A percentile compares a stretch with the other conserved stretches of the same genome.
These are phyloP conservation scores for Pseudomyrmex cubaensis DNA, from an alignment of 1,140 invertebrate species.

Conservation along the genomic window DNA sequence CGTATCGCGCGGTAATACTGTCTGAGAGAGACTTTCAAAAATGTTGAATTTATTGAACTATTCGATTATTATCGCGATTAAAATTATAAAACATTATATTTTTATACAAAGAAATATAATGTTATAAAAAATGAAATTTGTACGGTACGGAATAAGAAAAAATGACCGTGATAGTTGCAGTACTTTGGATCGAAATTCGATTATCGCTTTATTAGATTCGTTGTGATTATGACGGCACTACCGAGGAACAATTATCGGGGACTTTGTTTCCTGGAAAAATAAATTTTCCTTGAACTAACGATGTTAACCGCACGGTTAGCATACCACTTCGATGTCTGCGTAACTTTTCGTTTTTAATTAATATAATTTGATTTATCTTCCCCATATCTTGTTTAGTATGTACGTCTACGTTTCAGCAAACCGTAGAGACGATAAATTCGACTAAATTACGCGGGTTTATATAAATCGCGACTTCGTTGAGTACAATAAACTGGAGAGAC, in stretches of 20 bases:
- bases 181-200: slow-evolving; percentile 44
- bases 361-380: slow-evolving; percentile 55
- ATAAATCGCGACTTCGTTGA: slow-evolving; percentile 11
- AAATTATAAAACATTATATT: too few relatives aligned
- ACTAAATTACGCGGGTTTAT: slow-evolving; percentile 47
- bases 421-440: slow-evolving; percentile 36
- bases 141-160: too few relatives aligned
- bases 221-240: slow-evolving; percentile 29
- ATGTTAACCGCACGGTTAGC: slow-evolving; percentile 33
- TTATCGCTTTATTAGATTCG: slow-evolving; percentile 55
- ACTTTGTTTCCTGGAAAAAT: slow-evolving; percentile 44
- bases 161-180: slow-evolving; percentile 25
- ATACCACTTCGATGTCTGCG: neutral
- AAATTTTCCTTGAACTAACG: slow-evolving; percentile 45
- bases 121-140: neutral
- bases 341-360: slow-evolving; percentile 5
- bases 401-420: slow-evolving; percentile 21
- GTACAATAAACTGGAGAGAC: slow-evolving; percentile 24
- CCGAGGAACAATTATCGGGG: slow-evolving; percentile 54
- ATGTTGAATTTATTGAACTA: neutral
- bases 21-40: neutral
- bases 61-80: neutral
- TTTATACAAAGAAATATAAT: neutral
- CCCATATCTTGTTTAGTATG: slow-evolving; percentile 3
- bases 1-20: neutral